Conservation (phyloP, 1,140 invertebrate species). For the Cyrtorhinus lividipennis region DNA sequence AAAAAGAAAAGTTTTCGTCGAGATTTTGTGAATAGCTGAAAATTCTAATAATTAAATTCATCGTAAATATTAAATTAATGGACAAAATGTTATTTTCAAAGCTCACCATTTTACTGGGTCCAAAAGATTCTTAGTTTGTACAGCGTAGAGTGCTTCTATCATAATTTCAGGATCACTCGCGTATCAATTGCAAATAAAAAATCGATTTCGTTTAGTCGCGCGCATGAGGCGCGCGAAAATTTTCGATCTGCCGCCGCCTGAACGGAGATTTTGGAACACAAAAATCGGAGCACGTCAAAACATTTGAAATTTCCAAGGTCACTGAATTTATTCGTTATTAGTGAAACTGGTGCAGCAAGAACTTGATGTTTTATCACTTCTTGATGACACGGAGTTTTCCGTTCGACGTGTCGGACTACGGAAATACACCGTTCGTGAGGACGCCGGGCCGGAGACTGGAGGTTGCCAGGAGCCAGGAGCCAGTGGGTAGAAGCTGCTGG, state of each 20-base stretch:
- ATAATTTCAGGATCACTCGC: slow-evolving; percentile 2
- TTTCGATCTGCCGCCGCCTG: no score
- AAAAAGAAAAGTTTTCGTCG: no score
- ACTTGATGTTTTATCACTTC: not conserved
- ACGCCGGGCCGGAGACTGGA: slow-evolving; percentile 1
- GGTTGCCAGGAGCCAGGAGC: not conserved
- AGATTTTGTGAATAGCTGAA: no score
- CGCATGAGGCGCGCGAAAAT: no score
- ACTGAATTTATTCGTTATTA: no score
- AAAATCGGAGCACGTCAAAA: no score
- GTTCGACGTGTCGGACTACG: no score
- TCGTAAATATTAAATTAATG: no score
- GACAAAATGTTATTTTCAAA: no score
- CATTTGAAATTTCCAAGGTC: no score
- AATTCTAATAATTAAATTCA: no score
- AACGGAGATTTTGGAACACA: no score
- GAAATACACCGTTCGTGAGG: not conserved
- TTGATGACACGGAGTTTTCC: not conserved
- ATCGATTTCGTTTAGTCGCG: not conserved
- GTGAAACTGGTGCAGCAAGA: not conserved
- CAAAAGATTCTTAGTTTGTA: not conserved
- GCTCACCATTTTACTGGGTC: slow-evolving; percentile 1
- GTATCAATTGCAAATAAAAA: not conserved
- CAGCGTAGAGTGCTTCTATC: not conserved
- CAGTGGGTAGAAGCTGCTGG: not conserved